Conservation (phyloP, 2,888 invertebrate species). For the Drosophila subsilvestris region DNA sequence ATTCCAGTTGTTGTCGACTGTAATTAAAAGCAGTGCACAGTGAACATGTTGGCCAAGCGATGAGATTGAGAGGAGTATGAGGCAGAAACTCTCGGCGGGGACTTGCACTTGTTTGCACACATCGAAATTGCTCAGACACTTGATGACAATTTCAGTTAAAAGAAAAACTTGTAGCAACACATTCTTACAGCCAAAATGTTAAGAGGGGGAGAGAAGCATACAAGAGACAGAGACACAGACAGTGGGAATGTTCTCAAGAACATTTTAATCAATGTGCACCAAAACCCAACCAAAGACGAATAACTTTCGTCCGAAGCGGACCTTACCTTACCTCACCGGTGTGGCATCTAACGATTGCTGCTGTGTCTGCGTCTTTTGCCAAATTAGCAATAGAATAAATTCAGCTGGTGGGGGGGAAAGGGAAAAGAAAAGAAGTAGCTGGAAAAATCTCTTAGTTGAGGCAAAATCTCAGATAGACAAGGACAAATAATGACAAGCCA, state of each 20-base stretch:
- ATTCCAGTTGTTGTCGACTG: slow-evolving; percentile 65
- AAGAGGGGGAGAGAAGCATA: background rate
- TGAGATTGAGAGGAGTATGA: background rate
- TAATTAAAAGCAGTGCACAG: slow-evolving; percentile 74
- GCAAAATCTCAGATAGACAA: slow-evolving; percentile 64
- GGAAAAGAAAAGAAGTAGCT: background rate
- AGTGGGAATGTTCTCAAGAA: slow-evolving; percentile 26
- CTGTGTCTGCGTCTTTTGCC: slow-evolving; percentile 66
- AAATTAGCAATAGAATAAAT: slow-evolving; percentile 65
- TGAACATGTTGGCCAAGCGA: slow-evolving; percentile 32
- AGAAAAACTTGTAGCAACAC: slow-evolving; percentile 61
- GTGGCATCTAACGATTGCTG: slow-evolving; percentile 41
- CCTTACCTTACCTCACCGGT: background rate
- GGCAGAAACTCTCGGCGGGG: background rate
- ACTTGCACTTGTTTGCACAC: slow-evolving; percentile 73
- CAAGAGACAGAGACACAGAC: background rate
- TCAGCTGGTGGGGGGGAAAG: slow-evolving; percentile 8
- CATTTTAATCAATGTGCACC: slow-evolving; percentile 70
- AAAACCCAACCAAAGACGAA: slow-evolving; percentile 57
- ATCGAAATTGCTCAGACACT: slow-evolving; percentile 75
- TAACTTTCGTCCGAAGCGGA: slow-evolving; percentile 59
- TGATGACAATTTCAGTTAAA: slow-evolving; percentile 78
- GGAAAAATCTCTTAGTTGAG: slow-evolving; percentile 30
- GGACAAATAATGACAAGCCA: slow-evolving; percentile 56
- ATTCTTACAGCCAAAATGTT: slow-evolving; percentile 41